Base-by-base conservation (phyloP, 2,797 vertebrate genomes). In the Thripadectes ignobilis region DNA sequence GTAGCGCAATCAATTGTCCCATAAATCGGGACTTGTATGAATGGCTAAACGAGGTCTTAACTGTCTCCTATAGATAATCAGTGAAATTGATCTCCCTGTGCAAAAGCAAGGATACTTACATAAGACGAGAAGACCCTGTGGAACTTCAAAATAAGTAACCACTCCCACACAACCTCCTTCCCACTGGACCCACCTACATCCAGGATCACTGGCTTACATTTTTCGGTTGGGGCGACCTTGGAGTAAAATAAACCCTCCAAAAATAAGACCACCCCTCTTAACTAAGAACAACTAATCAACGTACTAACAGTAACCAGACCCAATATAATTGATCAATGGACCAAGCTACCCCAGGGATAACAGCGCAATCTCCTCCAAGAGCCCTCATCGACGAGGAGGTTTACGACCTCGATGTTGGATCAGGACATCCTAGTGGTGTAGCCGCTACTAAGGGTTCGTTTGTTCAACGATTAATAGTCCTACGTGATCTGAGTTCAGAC, bases 401-500 rank as follows among this genome's bases (percentile, higher is more conserved):
- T 76, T 85, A 38, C 7, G 15, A 68, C 83, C 63, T 77, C 19
- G 16, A 29, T 55, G 48, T 77, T 69, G 65, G 83, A 62, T 61
- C 83, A 69, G 65, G 48, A 48, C 34, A 39, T 34, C 81, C 59
- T 48, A 10, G 24, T 92, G 94, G 89, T 96, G 95, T 68, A 96
- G 74, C 67, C 10, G 55, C 93, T 98, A 93, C 86, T 95, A 98
- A 98, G 89, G 84, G 87, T 97, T 97, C 67, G 82, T 97, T 97
- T 98, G 95, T 97, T 98, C 95, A 96, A 98, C 77, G 75, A 97
- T 97, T 97, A 98, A 98, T 1, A 98, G 94, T 97, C 96, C 95
- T 96, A 95, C 92, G 81, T 98, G 96, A 97, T 98, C 96, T 97
- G 96, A 98, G 94, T 98, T 98, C 96, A 98, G 96, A 97, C 93